phyloP scores from a whole-genome alignment of 1,140 invertebrate genomes.

The Atta cephalotes region DNA sequence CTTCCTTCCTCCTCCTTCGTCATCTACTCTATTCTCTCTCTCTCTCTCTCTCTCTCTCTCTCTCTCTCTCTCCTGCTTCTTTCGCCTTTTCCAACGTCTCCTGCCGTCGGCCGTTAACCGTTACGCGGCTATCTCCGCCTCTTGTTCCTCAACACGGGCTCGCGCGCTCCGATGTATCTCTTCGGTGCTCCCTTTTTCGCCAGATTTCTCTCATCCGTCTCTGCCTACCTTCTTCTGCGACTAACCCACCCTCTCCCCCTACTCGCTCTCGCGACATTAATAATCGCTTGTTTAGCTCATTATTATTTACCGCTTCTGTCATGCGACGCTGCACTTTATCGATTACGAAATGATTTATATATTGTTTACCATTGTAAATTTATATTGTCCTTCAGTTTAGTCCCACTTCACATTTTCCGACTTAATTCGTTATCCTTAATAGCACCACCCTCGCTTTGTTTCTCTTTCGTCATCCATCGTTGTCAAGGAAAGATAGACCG shows the following conservation, averaged over 20 bases:
- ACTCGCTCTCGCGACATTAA: slow-evolving; percentile 17
- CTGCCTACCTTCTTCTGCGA: slow-evolving; percentile 31
- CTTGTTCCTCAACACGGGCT: slow-evolving; percentile 56
- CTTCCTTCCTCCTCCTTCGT: too few species aligned
- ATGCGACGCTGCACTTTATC: neutral
- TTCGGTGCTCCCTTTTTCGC: slow-evolving; percentile 35
- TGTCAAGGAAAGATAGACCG: neutral
- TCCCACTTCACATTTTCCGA: neutral
- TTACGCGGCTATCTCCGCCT: slow-evolving; percentile 61
- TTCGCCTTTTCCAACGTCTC: slow-evolving; percentile 65
- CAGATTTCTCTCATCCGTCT: slow-evolving; percentile 37
- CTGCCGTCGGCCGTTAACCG: slow-evolving; percentile 69
- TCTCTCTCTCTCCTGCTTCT: slow-evolving; percentile 39
- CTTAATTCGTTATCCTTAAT: slow-evolving; percentile 38
- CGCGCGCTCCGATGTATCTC: slow-evolving; percentile 27
- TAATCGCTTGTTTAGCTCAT: slow-evolving; percentile 43
- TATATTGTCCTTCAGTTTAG: neutral
- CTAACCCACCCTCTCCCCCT: neutral
- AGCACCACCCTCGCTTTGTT: too few species aligned
- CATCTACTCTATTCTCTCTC: too few species aligned
- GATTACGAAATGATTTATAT: neutral
- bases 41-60: neutral
- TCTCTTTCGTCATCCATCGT: neutral
- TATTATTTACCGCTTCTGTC: slow-evolving; percentile 19
- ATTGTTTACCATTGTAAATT: neutral